A percentile compares a stretch with the other conserved stretches of the same genome.
Evolutionary conservation across 1,140 invertebrate genomes (phyloP).

Genomic region (Drosophila bocki): DNA sequence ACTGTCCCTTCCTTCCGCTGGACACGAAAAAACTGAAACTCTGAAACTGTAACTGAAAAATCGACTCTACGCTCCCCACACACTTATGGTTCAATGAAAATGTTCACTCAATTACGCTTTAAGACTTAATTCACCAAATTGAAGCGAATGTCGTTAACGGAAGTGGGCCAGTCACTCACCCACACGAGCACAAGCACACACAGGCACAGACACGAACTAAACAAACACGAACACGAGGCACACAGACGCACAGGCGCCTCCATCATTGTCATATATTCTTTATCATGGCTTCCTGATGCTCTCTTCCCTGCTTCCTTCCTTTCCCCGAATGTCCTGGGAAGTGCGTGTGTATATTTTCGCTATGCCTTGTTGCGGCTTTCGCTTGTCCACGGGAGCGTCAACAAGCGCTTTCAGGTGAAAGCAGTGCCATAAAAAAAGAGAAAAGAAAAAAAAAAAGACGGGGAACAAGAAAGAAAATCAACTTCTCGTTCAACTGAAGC

Average conservation of each 20-base stretch:
- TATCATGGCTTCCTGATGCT: conserved; percentile 44
- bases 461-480: not conserved
- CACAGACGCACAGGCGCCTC: conserved; percentile 21
- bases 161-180: conserved; percentile 52
- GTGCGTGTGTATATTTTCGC: conserved; percentile 30
- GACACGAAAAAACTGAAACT: not conserved
- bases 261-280: conserved; percentile 43
- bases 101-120: conserved; percentile 84
- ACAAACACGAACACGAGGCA: conserved; percentile 14
- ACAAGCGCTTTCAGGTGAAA: conserved; percentile 29
- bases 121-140: conserved; percentile 82
- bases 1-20: conserved; percentile 53
- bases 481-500: not conserved
- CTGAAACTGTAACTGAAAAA: not conserved
- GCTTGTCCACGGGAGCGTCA: conserved; percentile 21
- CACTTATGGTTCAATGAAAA: conserved; percentile 78
- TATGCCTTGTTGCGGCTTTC: conserved; percentile 40
- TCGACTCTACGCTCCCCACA: conserved; percentile 9
- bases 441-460: too few relatives aligned
- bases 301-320: not conserved
- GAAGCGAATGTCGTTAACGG: conserved; percentile 70
- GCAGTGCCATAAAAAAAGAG: conserved; percentile 12
- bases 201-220: conserved; percentile 32
- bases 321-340: not conserved
- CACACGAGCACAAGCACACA: not conserved